Evolutionary conservation across 2,113 vertebrate genomes (phyloP), one percentile per base, ranked within the genome.

Genomic region (Phaetusa simplex): DNA sequence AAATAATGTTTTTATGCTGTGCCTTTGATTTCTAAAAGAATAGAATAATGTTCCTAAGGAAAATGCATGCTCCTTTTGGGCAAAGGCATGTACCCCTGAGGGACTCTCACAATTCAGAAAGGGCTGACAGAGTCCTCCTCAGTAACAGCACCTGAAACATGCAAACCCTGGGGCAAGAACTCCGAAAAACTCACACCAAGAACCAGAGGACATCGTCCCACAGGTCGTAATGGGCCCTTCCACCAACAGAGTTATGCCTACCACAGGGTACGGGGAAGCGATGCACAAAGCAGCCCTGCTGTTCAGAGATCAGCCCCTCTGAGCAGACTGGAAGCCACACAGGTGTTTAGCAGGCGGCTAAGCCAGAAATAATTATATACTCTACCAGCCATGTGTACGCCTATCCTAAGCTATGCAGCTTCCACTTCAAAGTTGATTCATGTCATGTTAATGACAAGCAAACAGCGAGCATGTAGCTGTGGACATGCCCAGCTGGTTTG

Each of bases 211-310:
- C 40, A 36, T 38, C 2, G 3, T 47, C 43, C 42, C 47, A 71
- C 1, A 3, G n/a, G 34, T 4, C 52, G 11, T 4, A 69, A n/a
- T 5, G 15, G 42, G 45, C 14, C 18, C 26, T 64, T 58, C 7
- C 8, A 14, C 43, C 8, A 2, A 62, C 79, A 87, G 38, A 21
- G 0, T 45, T 62, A 62, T 16, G 5, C 30, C 45, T 86, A 38
- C 38, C 22, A 61, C 17, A 36, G 45, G 4, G 3, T 32, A 43
- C 0, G 0, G 24, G 26, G 50, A 91, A 73, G 50, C 2, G 1
- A 82, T 12, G 11, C 34, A 27, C 14, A 15, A 55, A 91, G 56
- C 18, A 73, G 14, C 16, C 17, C 49, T 53, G 11, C 14, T 23
- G 40, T 32, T 67, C 45, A 20, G 12, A 40, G 10, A 43, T n/a